Evolutionary conservation across 2,797 vertebrate genomes (phyloP).

Genomic region (Leptodactylus fallax): DNA sequence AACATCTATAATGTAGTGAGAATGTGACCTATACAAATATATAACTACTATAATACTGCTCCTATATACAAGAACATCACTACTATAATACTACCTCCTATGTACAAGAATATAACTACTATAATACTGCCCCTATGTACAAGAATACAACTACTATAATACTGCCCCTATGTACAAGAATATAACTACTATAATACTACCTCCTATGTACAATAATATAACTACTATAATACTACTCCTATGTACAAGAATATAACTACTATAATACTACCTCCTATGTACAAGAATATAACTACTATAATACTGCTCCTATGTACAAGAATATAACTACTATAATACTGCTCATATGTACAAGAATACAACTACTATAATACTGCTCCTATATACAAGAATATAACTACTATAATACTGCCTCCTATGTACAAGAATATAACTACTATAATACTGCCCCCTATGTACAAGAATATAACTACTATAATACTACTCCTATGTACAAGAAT

Average conservation of each 20-base stretch:
- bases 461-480: constrained; percentile 9
- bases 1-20: neutral
- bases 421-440: constrained; percentile 27
- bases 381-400: constrained; percentile 15
- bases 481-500: neutral
- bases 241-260: neutral
- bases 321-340: constrained; percentile 30
- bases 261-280: neutral
- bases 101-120: constrained; percentile 10
- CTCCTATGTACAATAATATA: constrained; percentile 9
- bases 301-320: constrained; percentile 8
- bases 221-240: constrained; percentile 10
- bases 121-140: constrained; percentile 9
- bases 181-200: constrained; percentile 4
- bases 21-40: neutral
- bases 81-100: constrained; percentile 8
- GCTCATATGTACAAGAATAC: neutral
- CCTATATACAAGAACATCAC: constrained; percentile 3
- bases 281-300: constrained; percentile 18
- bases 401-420: constrained; percentile 16
- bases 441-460: constrained; percentile 6
- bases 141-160: neutral
- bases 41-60: neutral
- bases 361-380: constrained; percentile 6
- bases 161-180: constrained; percentile 6